Conservation (phyloP, 2,113 vertebrate genomes). For the Pitta sordida region DNA sequence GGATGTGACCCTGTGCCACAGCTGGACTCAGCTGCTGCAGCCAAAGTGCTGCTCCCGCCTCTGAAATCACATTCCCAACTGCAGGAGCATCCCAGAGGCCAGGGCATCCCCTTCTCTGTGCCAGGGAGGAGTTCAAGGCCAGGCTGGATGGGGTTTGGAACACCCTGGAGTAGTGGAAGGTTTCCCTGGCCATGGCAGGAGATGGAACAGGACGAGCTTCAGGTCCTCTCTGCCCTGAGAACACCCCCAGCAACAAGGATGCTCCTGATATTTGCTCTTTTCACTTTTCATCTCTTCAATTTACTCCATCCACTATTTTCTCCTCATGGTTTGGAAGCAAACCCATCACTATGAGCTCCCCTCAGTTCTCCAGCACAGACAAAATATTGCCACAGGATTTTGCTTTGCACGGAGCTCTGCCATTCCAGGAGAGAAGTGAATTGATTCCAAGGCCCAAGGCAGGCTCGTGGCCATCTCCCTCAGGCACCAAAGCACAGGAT, state of each 20-base stretch:
- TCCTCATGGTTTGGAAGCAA: neutral
- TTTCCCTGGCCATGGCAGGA: neutral
- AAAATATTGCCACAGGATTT: neutral
- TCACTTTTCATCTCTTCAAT: neutral
- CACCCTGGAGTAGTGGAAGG: neutral
- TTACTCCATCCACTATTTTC: neutral
- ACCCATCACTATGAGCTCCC: neutral
- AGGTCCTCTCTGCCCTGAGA: neutral
- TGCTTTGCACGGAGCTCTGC: neutral
- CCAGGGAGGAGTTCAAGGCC: neutral
- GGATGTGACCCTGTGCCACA: fast-evolving
- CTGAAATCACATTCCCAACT: fast-evolving
- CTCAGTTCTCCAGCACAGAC: neutral
- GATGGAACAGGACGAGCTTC: neutral
- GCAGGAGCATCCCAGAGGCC: neutral
- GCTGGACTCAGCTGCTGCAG: neutral
- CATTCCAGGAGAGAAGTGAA: neutral
- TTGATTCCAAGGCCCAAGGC: neutral
- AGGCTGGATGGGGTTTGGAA: neutral
- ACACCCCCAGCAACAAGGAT: fast-evolving
- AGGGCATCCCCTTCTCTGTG: neutral
- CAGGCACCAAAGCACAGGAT: neutral
- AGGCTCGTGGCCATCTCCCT: neutral
- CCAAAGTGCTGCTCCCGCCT: neutral
- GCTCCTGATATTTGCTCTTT: neutral